These are phyloP conservation scores for Apistogramma diplotaenia DNA, from an alignment of 2,113 vertebrate species.

Conservation along the genomic window DNA sequence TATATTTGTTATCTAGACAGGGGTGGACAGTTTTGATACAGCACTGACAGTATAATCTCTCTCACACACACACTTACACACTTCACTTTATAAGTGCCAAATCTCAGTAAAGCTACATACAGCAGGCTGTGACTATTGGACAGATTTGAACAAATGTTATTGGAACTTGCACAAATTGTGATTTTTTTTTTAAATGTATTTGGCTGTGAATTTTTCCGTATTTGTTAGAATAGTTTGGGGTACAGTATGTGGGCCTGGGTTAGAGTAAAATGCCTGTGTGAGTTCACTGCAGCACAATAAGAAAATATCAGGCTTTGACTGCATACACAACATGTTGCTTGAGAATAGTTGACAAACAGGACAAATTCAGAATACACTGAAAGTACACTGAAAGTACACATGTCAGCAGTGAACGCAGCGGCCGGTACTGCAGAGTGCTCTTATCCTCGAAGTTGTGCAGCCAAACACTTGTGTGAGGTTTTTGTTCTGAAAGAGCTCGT, in stretches of 20 bases:
- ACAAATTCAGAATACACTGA: neutral
- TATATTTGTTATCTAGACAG: conserved; percentile 29
- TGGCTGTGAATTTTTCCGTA: neutral
- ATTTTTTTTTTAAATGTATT: neutral
- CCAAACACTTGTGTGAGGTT: too few species aligned
- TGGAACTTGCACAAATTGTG: neutral
- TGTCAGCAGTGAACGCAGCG: too few species aligned
- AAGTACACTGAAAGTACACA: too few species aligned
- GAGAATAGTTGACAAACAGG: neutral
- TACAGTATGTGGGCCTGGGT: neutral
- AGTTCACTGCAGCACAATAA: neutral
- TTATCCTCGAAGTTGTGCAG: too few species aligned
- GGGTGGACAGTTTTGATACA: conserved; percentile 26
- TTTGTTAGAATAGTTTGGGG: neutral
- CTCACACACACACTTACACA: neutral
- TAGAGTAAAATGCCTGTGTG: neutral
- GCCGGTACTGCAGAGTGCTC: too few species aligned
- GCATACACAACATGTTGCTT: neutral
- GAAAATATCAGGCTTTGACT: neutral
- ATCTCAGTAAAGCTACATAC: neutral
- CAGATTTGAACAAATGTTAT: neutral
- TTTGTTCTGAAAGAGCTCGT: too few species aligned
- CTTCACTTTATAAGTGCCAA: neutral
- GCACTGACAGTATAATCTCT: conserved; percentile 29
- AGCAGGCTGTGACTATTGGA: neutral